These are phyloP conservation scores for Trilocha varians DNA, from an alignment of 2,888 invertebrate species.

Conservation along the genomic window DNA sequence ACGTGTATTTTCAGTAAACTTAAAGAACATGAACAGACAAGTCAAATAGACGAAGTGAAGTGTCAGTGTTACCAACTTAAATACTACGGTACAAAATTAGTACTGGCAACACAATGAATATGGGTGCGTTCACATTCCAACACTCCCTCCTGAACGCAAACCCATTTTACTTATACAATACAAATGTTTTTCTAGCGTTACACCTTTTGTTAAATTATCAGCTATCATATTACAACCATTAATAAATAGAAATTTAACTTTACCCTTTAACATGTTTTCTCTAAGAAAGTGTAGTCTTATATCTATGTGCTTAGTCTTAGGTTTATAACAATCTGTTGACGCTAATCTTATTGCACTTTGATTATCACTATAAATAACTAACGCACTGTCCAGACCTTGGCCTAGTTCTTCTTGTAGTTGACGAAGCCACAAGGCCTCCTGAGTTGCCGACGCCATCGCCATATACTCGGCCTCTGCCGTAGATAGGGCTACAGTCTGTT, in stretches of 20 bases:
- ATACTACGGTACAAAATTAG: background rate
- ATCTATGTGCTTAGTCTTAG: constrained; percentile 16
- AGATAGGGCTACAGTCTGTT: constrained; percentile 18
- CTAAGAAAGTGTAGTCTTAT: constrained; percentile 12
- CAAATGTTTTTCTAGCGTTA: constrained; percentile 1
- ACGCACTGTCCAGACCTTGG: constrained; percentile 9
- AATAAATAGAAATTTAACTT: constrained; percentile 12
- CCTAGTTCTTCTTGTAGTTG: constrained; percentile 14
- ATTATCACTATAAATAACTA: constrained; percentile 15
- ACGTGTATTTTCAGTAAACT: too few relatives aligned
- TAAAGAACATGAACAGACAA: too few relatives aligned
- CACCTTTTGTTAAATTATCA: constrained; percentile 1
- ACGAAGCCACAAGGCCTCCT: constrained; percentile 13
- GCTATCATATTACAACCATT: constrained; percentile 8
- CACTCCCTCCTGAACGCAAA: constrained; percentile 8
- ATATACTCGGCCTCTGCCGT: constrained; percentile 13
- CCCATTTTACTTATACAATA: constrained; percentile 1
- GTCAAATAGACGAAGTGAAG: too few relatives aligned
- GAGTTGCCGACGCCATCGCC: constrained; percentile 14
- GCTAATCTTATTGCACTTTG: constrained; percentile 19
- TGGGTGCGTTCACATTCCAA: too few relatives aligned
- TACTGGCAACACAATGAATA: background rate
- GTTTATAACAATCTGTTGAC: constrained; percentile 15
- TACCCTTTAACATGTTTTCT: constrained; percentile 4
- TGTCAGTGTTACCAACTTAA: too few relatives aligned